phyloP scores from a whole-genome alignment of 2,113 vertebrate genomes.

The Forbesichthys agassizii region DNA sequence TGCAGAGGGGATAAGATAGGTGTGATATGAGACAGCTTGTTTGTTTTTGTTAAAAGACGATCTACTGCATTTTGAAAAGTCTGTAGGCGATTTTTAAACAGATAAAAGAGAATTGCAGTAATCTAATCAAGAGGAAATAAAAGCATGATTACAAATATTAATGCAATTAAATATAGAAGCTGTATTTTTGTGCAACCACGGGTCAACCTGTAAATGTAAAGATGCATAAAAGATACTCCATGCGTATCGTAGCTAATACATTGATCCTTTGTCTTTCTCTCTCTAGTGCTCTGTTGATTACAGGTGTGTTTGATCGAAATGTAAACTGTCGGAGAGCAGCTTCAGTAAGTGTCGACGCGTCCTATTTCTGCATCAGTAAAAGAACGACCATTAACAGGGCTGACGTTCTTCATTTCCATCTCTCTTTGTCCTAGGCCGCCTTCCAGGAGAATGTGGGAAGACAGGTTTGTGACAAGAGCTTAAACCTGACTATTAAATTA shows the following conservation, averaged over 20 bases:
- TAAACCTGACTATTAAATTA: conserved; percentile 9
- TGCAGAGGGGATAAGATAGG: too few species aligned
- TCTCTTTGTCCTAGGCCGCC: conserved; percentile 84
- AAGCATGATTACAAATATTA: not conserved
- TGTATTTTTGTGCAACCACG: too few species aligned
- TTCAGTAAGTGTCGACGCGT: conserved; percentile 78
- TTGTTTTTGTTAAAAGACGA: too few species aligned
- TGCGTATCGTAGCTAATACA: not conserved
- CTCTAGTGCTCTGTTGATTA: conserved; percentile 84
- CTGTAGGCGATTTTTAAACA: too few species aligned
- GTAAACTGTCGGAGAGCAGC: conserved; percentile 89
- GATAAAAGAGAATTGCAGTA: too few species aligned
- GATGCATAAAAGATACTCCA: not conserved
- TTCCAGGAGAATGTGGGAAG: conserved; percentile 99
- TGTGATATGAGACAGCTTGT: too few species aligned
- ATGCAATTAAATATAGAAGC: not conserved
- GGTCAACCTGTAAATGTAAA: too few species aligned
- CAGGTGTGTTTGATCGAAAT: conserved; percentile 85
- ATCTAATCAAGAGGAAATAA: too few species aligned
- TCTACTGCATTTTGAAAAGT: too few species aligned
- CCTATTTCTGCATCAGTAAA: not conserved
- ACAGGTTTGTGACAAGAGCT: conserved; percentile 83
- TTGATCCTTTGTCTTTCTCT: not conserved
- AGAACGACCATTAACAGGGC: not conserved
- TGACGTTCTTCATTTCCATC: not conserved